Evolutionary conservation across 2,113 vertebrate species (phyloP), one percentile per base, ranked within the genome.

Genomic region (Dinomys branickii): DNA sequence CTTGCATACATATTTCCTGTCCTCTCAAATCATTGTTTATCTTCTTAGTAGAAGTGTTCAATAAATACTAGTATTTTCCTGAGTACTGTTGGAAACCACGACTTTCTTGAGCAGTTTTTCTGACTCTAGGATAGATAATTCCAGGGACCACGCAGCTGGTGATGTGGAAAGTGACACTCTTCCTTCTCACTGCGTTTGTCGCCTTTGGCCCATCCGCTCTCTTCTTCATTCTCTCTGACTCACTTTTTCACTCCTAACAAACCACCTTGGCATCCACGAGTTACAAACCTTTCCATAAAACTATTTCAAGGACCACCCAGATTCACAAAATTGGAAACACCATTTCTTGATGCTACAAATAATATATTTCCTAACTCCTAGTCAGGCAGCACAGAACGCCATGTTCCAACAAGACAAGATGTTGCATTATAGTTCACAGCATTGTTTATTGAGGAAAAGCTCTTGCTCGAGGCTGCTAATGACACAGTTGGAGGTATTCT

Each of bases 361-460:
- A 83, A 87, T 33, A 58, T 35, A 91, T 88, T 52, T 88, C 84
- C 77, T 54, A 89, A 69, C 67, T 94, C 80, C 61, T 65, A 67
- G n/a, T n/a, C 67, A 58, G 59, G 35, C 44, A 26, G 80, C 56
- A 87, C 56, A 69, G 56, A 88, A 92, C 93, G 41, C 59, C 77
- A 19, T 67, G 61, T 65, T 81, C 54, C 83, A 84, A 87, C 24
- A 26, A 75, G 35, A 92, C 65, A 96, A 90, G 38, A 91, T 80
- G 50, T 73, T 59, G 50, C 61, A 24, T 75, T 93, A 33, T 50
- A 89, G 58, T 93, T 86, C 61, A 90, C 11, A 83, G 47, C 83
- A 26, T 95, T 94, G 47, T 88, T 95, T 93, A 86, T 12, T 77
- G 75, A 95, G 44, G 80, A 85, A 95, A 95, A 93, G 28, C 28